These are phyloP conservation scores for Drosophila murphyi DNA, from an alignment of 1,140 invertebrate species.

Conservation along the genomic window DNA sequence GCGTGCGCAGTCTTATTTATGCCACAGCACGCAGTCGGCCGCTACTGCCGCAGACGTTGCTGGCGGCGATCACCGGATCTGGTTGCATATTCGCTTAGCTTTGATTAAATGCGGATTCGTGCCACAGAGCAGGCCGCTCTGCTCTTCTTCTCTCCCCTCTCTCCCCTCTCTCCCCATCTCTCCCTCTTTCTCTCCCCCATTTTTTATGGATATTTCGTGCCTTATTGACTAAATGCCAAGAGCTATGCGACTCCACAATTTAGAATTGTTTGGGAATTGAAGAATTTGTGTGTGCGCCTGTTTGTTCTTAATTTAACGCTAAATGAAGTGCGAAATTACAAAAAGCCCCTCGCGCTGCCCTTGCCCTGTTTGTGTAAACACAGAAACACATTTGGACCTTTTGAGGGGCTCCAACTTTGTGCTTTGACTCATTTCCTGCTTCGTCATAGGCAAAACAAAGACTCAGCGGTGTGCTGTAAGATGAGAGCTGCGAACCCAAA, in stretches of 20 bases:
- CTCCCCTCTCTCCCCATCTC: constrained; percentile 1
- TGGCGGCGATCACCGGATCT: constrained; percentile 23
- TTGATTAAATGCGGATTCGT: constrained; percentile 78
- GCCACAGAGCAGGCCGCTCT: constrained; percentile 36
- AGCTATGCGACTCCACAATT: constrained; percentile 32
- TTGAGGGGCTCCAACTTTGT: constrained; percentile 2
- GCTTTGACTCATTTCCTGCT: constrained; percentile 48
- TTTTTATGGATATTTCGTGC: constrained; percentile 69
- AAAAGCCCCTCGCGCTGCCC: constrained; percentile 22
- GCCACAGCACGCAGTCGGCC: constrained; percentile 56
- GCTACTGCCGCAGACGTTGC: not conserved
- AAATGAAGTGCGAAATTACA: constrained; percentile 83
- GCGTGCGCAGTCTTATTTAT: constrained; percentile 76
- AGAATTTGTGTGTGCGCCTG: constrained; percentile 19
- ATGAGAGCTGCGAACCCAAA: constrained; percentile 6
- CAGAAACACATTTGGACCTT: constrained; percentile 14
- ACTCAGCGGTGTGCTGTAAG: constrained; percentile 36
- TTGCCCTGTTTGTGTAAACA: constrained; percentile 53
- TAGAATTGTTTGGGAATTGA: constrained; percentile 29
- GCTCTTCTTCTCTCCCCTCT: constrained; percentile 1
- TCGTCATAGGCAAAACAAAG: constrained; percentile 50
- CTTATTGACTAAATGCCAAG: constrained; percentile 47
- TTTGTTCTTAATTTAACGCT: constrained; percentile 79
- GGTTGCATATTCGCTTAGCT: constrained; percentile 63
- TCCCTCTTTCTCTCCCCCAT: not conserved